Evolutionary conservation across 2,113 vertebrate species (phyloP), one percentile per base, ranked within the genome.

Genomic region (Tetrao urogallus): DNA sequence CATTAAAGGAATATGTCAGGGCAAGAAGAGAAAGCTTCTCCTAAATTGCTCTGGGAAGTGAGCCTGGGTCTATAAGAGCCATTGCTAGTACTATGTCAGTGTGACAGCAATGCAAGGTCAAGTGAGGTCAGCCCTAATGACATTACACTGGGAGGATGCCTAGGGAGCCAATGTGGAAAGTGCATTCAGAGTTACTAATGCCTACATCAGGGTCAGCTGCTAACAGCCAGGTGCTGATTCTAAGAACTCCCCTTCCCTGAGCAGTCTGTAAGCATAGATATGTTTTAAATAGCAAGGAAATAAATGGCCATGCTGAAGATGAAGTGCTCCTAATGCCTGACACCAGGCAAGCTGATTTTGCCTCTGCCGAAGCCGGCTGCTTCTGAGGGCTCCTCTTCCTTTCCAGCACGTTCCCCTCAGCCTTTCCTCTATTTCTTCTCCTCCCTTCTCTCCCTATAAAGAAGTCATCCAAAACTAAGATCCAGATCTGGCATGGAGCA

Each of bases 161-260:
- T 52, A 47, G 70, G 64, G 83, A 90, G n/a, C 58, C 0, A 1
- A 42, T 1, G 11, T 52, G 61, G 61, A 81, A 83, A 48, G 74
- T 63, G 25, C 13, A 2, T 72, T 91, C 36, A n/a, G 7, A 45
- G 32, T 17, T 90, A 71, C 82, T 89, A 61, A 90, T 72, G 69
- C 86, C 94, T 86, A 70, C 80, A 28, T 58, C 50, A 79, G 63
- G 91, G 69, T 93, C 70, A 83, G 66, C 88, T 70, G 1, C 50
- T 86, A 67, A 79, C 58, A 81, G 79, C 17, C 86, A 91, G 80
- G 63, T 94, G 77, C 89, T 90, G 84, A 83, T 91, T 91, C 88
- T 90, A 61, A 81, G 57, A 82, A 14, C 48, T 90, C 67, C 70
- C 84, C 70, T 86, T 87, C 80, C 88, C 74, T 36, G 7, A 77